Evolutionary conservation across 2,888 invertebrate species (phyloP), one percentile per base, ranked within the genome.

Genomic region (Ptilodon capucinus): DNA sequence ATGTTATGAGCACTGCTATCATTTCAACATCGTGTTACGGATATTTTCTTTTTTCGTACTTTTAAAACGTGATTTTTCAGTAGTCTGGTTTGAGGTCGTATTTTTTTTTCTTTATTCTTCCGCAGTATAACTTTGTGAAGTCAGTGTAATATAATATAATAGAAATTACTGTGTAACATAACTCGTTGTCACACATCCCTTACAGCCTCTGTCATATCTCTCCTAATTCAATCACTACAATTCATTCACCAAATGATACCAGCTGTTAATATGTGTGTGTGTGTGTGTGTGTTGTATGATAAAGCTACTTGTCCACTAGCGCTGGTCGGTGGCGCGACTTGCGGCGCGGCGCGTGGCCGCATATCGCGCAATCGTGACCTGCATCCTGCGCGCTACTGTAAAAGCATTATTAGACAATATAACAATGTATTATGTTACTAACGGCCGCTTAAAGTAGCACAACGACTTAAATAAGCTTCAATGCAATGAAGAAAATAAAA

Each of bases 351-450:
- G 71, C 71, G 72, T 71, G 71, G 64, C 59, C 71, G 68, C 63
- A 71, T 71, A 69, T 70, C 60, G 44, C 42, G 17, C 30, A 56
- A 60, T 68, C 71, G 71, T 71, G 71, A 57, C 44, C 51, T 40
- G 66, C 54, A 69, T 68, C 30, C 45, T 28, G 23, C 19, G 14
- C 23, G 8, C 7, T 13, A 21, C 16, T 18, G 14, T n/a, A 9
- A 19, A 8, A 23, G 28, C 43, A 17, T 25, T 38, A 19, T 38
- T 19, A 30, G 14, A 44, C 28, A 18, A 36, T n/a, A 13, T 28
- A 39, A 39, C 28, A 28, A 38, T 28, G 28, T 19, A 38, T 19
- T 19, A 25, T 14, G 38, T 13, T 30, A 39, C 38, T 44, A 38
- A 44, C 36, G 17, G 1, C 2, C 1, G 32, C 6, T 14, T 32